A percentile compares a stretch with the other conserved stretches of the same genome.
Evolutionary conservation across 2,888 invertebrate genomes (phyloP).

Genomic region (Crioceris asparagi): DNA sequence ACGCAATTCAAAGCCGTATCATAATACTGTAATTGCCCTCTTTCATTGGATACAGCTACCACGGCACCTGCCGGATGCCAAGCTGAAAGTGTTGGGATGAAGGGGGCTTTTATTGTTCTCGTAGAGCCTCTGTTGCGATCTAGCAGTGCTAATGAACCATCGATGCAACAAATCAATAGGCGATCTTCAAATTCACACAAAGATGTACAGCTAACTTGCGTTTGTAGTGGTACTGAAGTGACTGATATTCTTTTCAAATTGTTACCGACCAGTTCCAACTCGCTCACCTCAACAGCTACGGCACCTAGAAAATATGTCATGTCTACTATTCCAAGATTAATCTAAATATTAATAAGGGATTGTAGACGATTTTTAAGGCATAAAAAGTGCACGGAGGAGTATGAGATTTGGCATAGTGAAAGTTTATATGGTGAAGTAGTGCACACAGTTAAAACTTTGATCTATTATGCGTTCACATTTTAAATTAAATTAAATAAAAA

Average conservation of each 20-base stretch:
- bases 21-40: slow-evolving; percentile 65
- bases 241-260: slow-evolving; percentile 53
- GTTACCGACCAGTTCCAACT: slow-evolving; percentile 48
- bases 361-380: too few relatives aligned
- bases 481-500: too few relatives aligned
- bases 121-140: slow-evolving; percentile 67
- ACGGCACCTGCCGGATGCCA: slow-evolving; percentile 66
- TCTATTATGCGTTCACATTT: too few relatives aligned
- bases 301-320: slow-evolving; percentile 41
- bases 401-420: too few relatives aligned
- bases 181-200: slow-evolving; percentile 61
- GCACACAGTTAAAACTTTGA: too few relatives aligned
- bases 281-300: slow-evolving; percentile 60
- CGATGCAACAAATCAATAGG: slow-evolving; percentile 71
- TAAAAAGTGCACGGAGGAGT: too few relatives aligned
- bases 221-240: slow-evolving; percentile 58
- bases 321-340: too few relatives aligned
- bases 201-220: slow-evolving; percentile 54
- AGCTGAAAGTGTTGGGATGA: slow-evolving; percentile 62
- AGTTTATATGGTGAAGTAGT: too few relatives aligned
- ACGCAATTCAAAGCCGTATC: slow-evolving; percentile 60
- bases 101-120: slow-evolving; percentile 63
- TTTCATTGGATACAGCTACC: slow-evolving; percentile 56
- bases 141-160: slow-evolving; percentile 71
- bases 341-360: too few relatives aligned